phyloP scores from a whole-genome alignment of 92 coral and sea anemone species.

The Zoanthus sansibaricus region DNA sequence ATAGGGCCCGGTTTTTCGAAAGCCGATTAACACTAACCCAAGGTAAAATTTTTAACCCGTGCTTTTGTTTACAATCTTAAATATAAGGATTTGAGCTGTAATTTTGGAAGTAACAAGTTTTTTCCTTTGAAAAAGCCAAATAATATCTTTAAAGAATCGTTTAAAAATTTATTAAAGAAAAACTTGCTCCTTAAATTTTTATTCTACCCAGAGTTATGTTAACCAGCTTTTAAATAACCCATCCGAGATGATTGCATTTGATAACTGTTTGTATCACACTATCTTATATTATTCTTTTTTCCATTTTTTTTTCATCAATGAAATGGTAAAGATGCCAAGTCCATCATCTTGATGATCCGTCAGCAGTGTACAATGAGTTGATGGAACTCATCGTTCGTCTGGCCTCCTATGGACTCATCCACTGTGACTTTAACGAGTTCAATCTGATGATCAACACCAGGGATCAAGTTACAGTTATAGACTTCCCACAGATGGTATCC shows the following conservation, averaged over 20 bases:
- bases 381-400: constrained; percentile 95
- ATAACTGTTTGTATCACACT: neutral
- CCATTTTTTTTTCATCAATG: neutral
- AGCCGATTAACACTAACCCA: too few species aligned
- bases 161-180: too few species aligned
- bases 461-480: constrained; percentile 93
- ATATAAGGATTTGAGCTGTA: too few species aligned
- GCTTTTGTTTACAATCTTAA: too few species aligned
- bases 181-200: too few species aligned
- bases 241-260: neutral
- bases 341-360: constrained; percentile 80
- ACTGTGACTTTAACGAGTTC: constrained; percentile 97
- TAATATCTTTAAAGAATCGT: too few species aligned
- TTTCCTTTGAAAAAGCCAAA: too few species aligned
- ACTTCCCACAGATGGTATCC: constrained; percentile 99
- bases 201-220: too few species aligned
- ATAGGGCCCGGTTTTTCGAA: too few species aligned
- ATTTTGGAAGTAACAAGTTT: too few species aligned
- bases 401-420: constrained; percentile 93
- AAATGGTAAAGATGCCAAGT: constrained; percentile 80
- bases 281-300: neutral
- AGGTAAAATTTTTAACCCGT: too few species aligned
- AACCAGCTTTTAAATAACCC: too few species aligned
- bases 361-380: constrained; percentile 83
- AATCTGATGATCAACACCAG: constrained; percentile 84